Evolutionary conservation across 37 sponge, comb jelly and placozoan species (phyloP).

Genomic region (Beroe forskalii): DNA sequence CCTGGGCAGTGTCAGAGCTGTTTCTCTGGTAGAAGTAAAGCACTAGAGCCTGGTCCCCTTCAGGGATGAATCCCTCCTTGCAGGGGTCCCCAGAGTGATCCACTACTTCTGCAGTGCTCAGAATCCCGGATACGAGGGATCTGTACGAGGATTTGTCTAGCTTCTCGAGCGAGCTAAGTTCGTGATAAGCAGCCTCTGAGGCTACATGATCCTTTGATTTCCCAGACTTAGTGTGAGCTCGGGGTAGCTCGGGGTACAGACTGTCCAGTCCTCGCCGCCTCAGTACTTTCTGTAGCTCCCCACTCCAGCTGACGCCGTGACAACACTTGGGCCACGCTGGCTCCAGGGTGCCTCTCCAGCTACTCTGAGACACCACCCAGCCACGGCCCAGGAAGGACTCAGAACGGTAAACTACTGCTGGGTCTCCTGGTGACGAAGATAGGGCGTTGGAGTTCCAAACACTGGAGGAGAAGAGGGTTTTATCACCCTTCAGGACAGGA

Average conservation of each 20-base stretch:
- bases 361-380: not conserved
- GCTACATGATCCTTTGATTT: not conserved
- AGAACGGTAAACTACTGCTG: constrained; percentile 58
- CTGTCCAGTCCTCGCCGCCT: constrained; percentile 56
- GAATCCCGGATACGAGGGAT: not conserved
- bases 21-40: constrained; percentile 32
- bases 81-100: constrained; percentile 10
- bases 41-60: constrained; percentile 13
- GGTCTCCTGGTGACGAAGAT: not conserved
- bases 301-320: constrained; percentile 60
- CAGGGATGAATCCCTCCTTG: not conserved
- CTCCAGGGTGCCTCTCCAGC: constrained; percentile 12
- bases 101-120: not conserved
- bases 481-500: constrained; percentile 52
- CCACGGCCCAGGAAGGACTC: constrained; percentile 68
- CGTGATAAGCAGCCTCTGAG: not conserved
- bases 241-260: constrained; percentile 61
- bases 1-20: not conserved
- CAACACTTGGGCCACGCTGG: constrained; percentile 53
- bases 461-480: constrained; percentile 60
- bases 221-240: constrained; percentile 56
- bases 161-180: not conserved
- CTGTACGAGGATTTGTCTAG: constrained; percentile 3
- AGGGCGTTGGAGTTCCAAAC: constrained; percentile 69
- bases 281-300: constrained; percentile 10